Evolutionary conservation across 64 coral and sea anemone genomes (phyloP), one percentile per base, ranked within the genome.

Genomic region (Trachythela sp.): DNA sequence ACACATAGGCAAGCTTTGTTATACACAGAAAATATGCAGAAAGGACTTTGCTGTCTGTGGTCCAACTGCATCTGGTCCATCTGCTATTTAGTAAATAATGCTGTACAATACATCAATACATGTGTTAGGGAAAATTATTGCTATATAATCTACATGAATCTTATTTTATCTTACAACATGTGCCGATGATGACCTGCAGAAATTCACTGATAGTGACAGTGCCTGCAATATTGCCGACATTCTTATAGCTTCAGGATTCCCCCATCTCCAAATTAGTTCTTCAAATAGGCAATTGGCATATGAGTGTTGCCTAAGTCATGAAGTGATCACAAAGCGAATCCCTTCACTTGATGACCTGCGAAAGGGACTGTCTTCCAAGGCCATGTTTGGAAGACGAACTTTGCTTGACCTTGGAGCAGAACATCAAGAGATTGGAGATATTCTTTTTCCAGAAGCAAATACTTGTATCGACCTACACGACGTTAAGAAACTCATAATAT

Each of bases 241-340:
- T 39, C 76, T 90, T 27, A 83, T 84, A 37, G 71, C 88, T 42
- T 58, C 56, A 9, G 86, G 86, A 40, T 64, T 88, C 42, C 59
- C 54, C 30, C 86, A 70, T 70, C 80, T 90, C 80, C 45, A 56
- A 58, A 49, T 90, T 48, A 80, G 36, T 75, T 32, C 50, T 17
- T 84, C 72, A 29, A 90, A 90, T 71, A 48, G 48, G 48, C 83
- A 51, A 90, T 40, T 90, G 88, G 88, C 88, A 52, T 88, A 70
- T 68, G 86, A 88, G 64, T 88, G 54, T 70, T 58, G 54, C 54
- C 40, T 88, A 20, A 88, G 43, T 38, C 83, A 90, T 90, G 88
- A 90, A 45, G 88, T 88, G 58, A 34, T 88, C 54, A 88, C 58
- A 41, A 88, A 88, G 86, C 32, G 37, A 39, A 41, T 88, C 27